phyloP scores from a whole-genome alignment of 2,888 invertebrate genomes.

The Drosophila colorata region DNA sequence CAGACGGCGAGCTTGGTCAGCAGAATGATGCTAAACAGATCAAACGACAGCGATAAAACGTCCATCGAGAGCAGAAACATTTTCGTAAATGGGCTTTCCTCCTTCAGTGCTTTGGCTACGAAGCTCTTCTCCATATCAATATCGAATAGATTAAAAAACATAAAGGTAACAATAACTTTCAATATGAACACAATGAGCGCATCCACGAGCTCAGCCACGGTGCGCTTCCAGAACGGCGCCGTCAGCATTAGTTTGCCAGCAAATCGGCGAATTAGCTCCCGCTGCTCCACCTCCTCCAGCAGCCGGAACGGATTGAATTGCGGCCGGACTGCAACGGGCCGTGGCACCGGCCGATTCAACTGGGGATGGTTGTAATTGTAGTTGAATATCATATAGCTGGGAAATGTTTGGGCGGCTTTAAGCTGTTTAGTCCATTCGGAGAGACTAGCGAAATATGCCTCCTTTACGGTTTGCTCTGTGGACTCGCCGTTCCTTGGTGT shows the following conservation, averaged over 20 bases:
- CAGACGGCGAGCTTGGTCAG: slow-evolving; percentile 92
- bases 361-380: background rate
- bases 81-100: background rate
- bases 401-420: background rate
- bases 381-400: background rate
- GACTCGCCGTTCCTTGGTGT: slow-evolving; percentile 82
- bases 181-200: slow-evolving; percentile 87
- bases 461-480: slow-evolving; percentile 74
- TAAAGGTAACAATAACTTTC: slow-evolving; percentile 88
- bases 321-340: background rate
- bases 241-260: slow-evolving; percentile 91
- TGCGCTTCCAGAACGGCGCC: slow-evolving; percentile 94
- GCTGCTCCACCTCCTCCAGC: slow-evolving; percentile 51
- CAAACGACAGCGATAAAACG: slow-evolving; percentile 88
- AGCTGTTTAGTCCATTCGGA: slow-evolving; percentile 15
- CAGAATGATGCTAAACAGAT: slow-evolving; percentile 91
- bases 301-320: slow-evolving; percentile 10
- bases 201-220: slow-evolving; percentile 94
- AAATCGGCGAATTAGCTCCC: slow-evolving; percentile 68
- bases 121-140: background rate
- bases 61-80: background rate
- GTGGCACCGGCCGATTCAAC: background rate
- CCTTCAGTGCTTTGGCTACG: background rate
- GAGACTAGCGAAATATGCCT: slow-evolving; percentile 19
- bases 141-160: background rate